Percentiles rank a stretch among this genome's conserved stretches.
These are phyloP conservation scores for Eupeodes corollae DNA, from an alignment of 1,140 invertebrate genomes.

Conservation along the genomic window DNA sequence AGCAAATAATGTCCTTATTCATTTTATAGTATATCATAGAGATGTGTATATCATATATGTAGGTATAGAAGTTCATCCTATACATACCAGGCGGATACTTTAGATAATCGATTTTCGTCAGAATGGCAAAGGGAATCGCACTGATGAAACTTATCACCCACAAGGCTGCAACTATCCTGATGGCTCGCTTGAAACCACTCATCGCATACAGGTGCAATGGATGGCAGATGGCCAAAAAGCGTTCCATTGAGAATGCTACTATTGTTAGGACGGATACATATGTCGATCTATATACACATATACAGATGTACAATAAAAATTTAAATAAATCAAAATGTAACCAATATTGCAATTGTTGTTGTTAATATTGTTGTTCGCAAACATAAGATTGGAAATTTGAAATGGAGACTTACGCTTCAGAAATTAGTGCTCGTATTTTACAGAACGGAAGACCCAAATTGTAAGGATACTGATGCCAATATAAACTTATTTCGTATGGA, in stretches of 20 bases:
- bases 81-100: conserved; percentile 54
- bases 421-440: conserved; percentile 71
- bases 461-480: conserved; percentile 93
- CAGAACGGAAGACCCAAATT: conserved; percentile 69
- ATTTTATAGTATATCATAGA: too few species aligned
- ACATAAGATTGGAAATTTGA: not conserved
- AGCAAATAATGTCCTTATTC: too few species aligned
- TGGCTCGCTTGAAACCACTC: conserved; percentile 64
- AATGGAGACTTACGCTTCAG: conserved; percentile 63
- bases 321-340: not conserved
- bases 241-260: conserved; percentile 73
- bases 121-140: conserved; percentile 68
- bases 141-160: conserved; percentile 67
- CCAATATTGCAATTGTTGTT: not conserved
- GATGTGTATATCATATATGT: not conserved
- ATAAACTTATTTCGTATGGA: conserved; percentile 75
- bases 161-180: conserved; percentile 65
- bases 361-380: not conserved
- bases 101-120: conserved; percentile 57
- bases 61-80: not conserved
- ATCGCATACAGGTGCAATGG: conserved; percentile 69
- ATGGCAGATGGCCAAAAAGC: conserved; percentile 87
- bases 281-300: conserved; percentile 49
- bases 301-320: not conserved
- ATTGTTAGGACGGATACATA: conserved; percentile 87